Percentiles rank a stretch among this genome's conserved stretches.
phyloP scores from a whole-genome alignment of 1,140 invertebrate species.

The Zaprionus taronus region DNA sequence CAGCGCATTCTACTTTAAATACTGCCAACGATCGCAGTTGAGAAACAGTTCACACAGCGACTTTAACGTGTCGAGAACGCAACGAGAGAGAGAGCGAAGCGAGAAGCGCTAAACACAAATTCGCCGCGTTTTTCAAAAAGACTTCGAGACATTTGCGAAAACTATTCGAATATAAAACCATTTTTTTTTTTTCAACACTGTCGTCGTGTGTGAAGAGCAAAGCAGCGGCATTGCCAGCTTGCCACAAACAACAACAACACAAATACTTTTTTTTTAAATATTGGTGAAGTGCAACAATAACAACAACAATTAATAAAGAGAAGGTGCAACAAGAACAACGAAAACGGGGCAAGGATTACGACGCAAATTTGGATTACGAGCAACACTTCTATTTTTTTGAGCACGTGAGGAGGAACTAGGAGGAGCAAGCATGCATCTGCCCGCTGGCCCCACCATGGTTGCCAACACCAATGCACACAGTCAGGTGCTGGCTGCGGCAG shows the following conservation, averaged over 20 bases:
- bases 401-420: neutral
- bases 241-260: constrained; percentile 5
- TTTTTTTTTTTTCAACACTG: neutral
- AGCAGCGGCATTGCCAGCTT: too few species aligned
- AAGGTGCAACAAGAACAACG: constrained; percentile 11
- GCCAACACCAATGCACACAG: constrained; percentile 68
- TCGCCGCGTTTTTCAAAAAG: constrained; percentile 26
- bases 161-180: neutral
- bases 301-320: neutral
- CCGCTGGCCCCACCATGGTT: constrained; percentile 79
- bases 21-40: constrained; percentile 83
- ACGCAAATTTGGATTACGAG: constrained; percentile 20
- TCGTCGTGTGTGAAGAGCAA: neutral
- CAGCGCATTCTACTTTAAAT: constrained; percentile 84
- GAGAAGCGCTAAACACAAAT: constrained; percentile 16
- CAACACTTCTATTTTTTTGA: constrained; percentile 37
- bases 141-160: neutral
- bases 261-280: constrained; percentile 18
- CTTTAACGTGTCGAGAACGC: constrained; percentile 83
- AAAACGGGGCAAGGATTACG: constrained; percentile 44
- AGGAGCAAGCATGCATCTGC: constrained; percentile 69
- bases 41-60: constrained; percentile 84
- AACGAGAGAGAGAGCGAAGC: constrained; percentile 22
- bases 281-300: constrained; percentile 22
- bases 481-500: constrained; percentile 67